These are phyloP conservation scores for Thalpophila matura DNA, from an alignment of 2,888 invertebrate genomes.

Conservation along the genomic window DNA sequence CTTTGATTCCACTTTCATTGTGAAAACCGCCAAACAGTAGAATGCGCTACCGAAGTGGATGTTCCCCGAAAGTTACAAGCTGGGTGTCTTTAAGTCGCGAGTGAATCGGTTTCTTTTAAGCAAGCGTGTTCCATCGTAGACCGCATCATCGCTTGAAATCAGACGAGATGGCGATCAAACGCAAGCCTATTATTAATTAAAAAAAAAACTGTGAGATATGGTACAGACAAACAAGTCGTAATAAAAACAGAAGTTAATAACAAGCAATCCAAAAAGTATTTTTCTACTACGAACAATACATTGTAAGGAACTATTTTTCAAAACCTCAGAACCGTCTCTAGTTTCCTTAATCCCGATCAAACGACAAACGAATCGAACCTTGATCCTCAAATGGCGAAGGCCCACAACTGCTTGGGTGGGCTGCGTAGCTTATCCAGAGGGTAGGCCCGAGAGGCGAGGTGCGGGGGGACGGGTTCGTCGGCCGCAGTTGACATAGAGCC, in stretches of 20 bases:
- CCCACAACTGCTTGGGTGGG: constrained; percentile 75
- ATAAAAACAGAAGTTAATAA: not conserved
- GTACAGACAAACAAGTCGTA: not conserved
- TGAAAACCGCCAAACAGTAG: no score
- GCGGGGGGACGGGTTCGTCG: constrained; percentile 74
- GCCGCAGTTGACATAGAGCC: constrained; percentile 84
- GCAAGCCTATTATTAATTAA: no score
- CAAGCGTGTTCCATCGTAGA: no score
- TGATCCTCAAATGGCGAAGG: constrained; percentile 59
- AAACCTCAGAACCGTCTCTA: not conserved
- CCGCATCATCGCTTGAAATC: no score
- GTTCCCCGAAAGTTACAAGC: no score
- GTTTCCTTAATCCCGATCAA: constrained; percentile 1
- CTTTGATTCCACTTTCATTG: no score
- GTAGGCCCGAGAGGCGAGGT: constrained; percentile 44
- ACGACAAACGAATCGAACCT: constrained; percentile 24
- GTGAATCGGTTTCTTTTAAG: no score
- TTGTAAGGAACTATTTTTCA: not conserved
- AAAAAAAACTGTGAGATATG: not conserved
- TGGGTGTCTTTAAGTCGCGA: no score
- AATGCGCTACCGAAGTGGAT: no score
- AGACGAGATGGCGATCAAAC: no score
- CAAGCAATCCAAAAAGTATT: not conserved
- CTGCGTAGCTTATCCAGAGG: constrained; percentile 72
- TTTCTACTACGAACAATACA: not conserved